A percentile compares a stretch with the other conserved stretches of the same genome.
phyloP scores from a whole-genome alignment of 1,140 invertebrate genomes.

The Parasteatoda tepidariorum region DNA sequence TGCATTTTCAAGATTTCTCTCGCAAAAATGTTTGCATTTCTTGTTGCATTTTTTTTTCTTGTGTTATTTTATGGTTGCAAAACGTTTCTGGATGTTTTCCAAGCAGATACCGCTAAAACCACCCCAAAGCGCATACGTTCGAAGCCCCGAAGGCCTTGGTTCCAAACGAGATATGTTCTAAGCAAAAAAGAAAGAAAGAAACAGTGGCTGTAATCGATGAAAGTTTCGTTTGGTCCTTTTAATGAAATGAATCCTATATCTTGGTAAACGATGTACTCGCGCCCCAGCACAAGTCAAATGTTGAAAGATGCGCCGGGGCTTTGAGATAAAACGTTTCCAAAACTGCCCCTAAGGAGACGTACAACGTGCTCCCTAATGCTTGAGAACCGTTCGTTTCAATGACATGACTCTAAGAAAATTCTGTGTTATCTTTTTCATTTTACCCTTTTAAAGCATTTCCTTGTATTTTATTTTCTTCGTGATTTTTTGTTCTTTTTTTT shows the following conservation, averaged over 20 bases:
- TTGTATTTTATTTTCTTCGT: constrained; percentile 8
- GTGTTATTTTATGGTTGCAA: background rate
- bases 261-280: background rate
- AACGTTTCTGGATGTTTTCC: background rate
- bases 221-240: background rate
- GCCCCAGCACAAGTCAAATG: background rate
- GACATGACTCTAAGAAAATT: constrained; percentile 5
- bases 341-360: constrained; percentile 1
- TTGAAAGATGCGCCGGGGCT: background rate
- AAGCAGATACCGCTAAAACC: background rate
- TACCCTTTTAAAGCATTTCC: constrained; percentile 21
- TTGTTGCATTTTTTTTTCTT: background rate
- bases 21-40: background rate
- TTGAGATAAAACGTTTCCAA: constrained; percentile 14
- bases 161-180: background rate
- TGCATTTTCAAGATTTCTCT: background rate
- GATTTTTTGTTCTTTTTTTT: background rate
- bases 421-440: constrained; percentile 2
- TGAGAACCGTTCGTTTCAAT: constrained; percentile 6
- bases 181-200: background rate
- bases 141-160: too few relatives aligned
- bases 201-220: background rate
- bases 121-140: background rate
- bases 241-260: background rate
- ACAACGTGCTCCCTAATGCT: background rate